Evolutionary conservation across 2,797 vertebrate genomes (phyloP).

Genomic region (Chiloscyllium punctatum): DNA sequence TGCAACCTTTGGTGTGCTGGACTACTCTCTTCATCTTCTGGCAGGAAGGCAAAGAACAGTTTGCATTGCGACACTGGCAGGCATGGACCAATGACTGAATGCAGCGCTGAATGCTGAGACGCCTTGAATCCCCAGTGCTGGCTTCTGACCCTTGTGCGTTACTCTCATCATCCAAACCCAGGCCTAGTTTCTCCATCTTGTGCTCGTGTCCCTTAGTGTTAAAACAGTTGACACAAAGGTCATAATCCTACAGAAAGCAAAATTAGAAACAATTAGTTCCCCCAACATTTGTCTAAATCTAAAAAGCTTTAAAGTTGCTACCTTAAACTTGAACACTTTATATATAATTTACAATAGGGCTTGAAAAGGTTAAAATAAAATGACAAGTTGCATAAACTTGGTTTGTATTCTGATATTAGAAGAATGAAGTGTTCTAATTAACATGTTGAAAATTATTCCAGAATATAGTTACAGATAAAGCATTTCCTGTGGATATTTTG

Average conservation of each 20-base stretch:
- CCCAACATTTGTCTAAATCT: not conserved
- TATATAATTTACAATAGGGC: not conserved
- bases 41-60: slow-evolving; percentile 91
- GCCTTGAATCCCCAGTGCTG: slow-evolving; percentile 86
- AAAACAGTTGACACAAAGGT: slow-evolving; percentile 95
- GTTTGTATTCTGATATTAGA: not conserved
- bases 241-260: slow-evolving; percentile 73
- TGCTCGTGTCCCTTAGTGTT: slow-evolving; percentile 95
- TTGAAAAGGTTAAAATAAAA: not conserved
- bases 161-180: slow-evolving; percentile 90
- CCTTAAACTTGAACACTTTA: not conserved
- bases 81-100: slow-evolving; percentile 96
- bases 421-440: not conserved
- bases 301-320: not conserved
- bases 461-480: no score
- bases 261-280: not conserved
- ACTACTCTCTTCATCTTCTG: slow-evolving; percentile 99
- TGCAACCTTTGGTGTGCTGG: slow-evolving; percentile 96
- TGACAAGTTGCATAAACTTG: not conserved
- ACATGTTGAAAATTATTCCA: not conserved
- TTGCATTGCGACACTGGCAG: slow-evolving; percentile 97
- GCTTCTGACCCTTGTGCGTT: slow-evolving; percentile 80
- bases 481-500: not conserved
- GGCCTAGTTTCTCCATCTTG: slow-evolving; percentile 96
- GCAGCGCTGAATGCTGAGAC: slow-evolving; percentile 94